Evolutionary conservation across 1,140 invertebrate species (phyloP), one percentile per base, ranked within the genome.

Genomic region (Zaprionus taronus): DNA sequence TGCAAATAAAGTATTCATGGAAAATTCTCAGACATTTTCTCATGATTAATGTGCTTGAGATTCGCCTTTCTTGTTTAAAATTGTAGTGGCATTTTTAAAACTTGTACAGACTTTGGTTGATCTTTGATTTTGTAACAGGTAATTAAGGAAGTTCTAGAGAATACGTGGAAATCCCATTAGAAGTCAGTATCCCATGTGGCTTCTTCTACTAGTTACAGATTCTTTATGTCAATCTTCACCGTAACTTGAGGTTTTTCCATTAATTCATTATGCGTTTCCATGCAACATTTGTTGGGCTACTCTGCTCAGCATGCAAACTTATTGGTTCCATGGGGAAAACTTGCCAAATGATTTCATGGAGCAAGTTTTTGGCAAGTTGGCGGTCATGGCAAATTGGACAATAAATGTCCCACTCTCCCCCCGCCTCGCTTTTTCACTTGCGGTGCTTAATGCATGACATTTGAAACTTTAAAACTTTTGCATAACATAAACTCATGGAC

Each of bases 391-490:
- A 75, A 75, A 75, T 75, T 75, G 67, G 31, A 17, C 72, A 58
- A 64, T 22, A 41, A 69, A 26, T 36, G 26, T 24, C 6, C 15
- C 24, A 24, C 20, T 14, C 34, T 17, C 55, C 28, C 6, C 4
- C 4, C 36, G 11, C 17, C 38, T 17, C 9, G 17, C 14, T 14
- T 2, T 2, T 15, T 7, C 20, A 14, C 55, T 67, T 67, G 38
- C 36, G 51, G n/a, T 44, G 34, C 64, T 73, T 68, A 61, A 71
- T 53, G 66, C 53, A 41, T 70, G 60, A 15, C 41, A 71, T 75
- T 75, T 71, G 53, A 57, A 74, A 74, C 58, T 74, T 74, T 56
- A 56, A 51, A 75, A 75, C 58, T 70, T 71, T 75, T 75, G 66
- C 66, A 69, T 74, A 74, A 56, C 20, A 61, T 49, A 53, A 69